A percentile compares a stretch with the other conserved stretches of the same genome.
phyloP scores from a whole-genome alignment of 2,797 vertebrate species.

The Aldrovandia affinis region DNA sequence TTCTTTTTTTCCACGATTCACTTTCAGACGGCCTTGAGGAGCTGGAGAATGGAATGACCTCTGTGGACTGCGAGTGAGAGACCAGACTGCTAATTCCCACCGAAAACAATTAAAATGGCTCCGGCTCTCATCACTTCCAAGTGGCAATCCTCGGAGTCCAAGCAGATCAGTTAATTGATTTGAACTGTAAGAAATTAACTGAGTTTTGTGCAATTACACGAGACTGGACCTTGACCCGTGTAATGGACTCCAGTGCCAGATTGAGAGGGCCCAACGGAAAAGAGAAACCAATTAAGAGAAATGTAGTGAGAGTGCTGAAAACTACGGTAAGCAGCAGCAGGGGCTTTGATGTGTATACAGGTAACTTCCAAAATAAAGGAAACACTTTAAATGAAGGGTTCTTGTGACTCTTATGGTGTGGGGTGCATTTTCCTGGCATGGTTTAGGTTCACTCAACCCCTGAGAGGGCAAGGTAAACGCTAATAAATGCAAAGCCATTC shows the following conservation, averaged over 20 bases:
- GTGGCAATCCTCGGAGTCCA: slow-evolving; percentile 10
- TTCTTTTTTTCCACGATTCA: slow-evolving; percentile 3
- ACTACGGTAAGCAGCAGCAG: too few species aligned
- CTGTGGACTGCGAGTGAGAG: neutral
- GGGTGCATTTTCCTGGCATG: too few species aligned
- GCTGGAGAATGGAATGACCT: neutral
- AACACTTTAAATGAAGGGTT: too few species aligned
- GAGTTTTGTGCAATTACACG: slow-evolving; percentile 5
- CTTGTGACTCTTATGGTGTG: too few species aligned
- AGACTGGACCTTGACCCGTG: neutral
- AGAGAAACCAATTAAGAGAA: too few species aligned
- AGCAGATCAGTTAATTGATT: slow-evolving; percentile 11
- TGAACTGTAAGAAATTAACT: neutral
- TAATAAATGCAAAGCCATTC: too few species aligned
- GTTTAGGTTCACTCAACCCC: too few species aligned
- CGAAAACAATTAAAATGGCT: slow-evolving; percentile 1
- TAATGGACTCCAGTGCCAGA: neutral
- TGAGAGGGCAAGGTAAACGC: too few species aligned
- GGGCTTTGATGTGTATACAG: too few species aligned
- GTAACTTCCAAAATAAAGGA: too few species aligned
- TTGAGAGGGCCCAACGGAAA: neutral
- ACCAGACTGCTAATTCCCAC: neutral
- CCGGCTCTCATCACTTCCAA: neutral
- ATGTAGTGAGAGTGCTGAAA: too few species aligned
- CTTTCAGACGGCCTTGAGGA: neutral